phyloP scores from a whole-genome alignment of 2,797 vertebrate species.

The Halcyon badia region DNA sequence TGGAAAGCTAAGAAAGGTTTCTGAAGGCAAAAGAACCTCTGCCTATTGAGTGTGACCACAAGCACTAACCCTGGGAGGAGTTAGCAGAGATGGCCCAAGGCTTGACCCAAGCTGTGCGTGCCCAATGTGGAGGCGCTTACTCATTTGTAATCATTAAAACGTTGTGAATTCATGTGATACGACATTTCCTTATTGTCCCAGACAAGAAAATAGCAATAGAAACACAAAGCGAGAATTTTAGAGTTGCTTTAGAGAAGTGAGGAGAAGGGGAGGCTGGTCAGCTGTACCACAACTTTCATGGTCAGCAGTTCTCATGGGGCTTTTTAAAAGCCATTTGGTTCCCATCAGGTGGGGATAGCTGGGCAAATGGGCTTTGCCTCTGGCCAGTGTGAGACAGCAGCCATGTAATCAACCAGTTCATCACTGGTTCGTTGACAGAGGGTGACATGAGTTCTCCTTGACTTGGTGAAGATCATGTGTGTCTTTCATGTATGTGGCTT shows the following conservation, averaged over 20 bases:
- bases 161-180: not conserved
- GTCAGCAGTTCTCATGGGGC: not conserved
- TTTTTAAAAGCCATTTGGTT: not conserved
- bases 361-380: not conserved
- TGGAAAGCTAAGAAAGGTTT: not conserved
- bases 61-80: not conserved
- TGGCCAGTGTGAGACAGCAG: not conserved
- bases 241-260: not conserved
- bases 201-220: not conserved
- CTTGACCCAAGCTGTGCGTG: not conserved
- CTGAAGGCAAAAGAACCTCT: not conserved
- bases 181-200: not conserved
- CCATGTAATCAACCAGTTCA: not conserved
- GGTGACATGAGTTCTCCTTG: not conserved
- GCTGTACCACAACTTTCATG: not conserved
- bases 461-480: not conserved
- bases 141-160: not conserved
- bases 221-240: not conserved
- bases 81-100: not conserved
- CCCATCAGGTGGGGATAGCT: not conserved
- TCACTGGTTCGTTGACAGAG: not conserved
- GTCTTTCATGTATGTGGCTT: not conserved
- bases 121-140: not conserved
- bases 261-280: not conserved
- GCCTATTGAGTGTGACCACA: rapidly evolving